Evolutionary conservation across 2,113 vertebrate genomes (phyloP).

Genomic region (Tapirus terrestris): DNA sequence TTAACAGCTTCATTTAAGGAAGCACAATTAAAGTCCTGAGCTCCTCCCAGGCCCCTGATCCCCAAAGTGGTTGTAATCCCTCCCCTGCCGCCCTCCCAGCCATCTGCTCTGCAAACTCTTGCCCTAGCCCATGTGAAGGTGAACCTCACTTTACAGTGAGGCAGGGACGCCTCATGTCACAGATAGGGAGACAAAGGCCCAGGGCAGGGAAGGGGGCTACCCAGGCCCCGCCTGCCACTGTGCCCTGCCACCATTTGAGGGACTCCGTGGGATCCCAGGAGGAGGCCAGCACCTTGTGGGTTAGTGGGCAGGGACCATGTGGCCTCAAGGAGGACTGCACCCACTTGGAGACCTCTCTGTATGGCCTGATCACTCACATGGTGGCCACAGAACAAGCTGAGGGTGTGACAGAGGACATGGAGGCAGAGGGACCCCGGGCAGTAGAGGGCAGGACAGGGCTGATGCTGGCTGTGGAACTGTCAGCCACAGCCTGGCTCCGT

Average conservation of each 20-base stretch:
- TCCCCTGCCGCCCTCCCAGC: not conserved
- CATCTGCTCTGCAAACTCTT: not conserved
- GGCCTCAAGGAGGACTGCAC: not conserved
- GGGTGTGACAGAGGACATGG: not conserved
- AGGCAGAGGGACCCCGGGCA: not conserved
- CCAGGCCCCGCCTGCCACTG: not conserved
- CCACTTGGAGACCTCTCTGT: not conserved
- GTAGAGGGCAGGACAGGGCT: not conserved
- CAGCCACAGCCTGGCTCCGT: not conserved
- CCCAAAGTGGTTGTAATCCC: not conserved
- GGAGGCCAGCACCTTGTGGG: not conserved
- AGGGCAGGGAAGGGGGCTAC: not conserved
- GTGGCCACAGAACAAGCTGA: not conserved
- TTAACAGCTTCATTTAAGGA: slow-evolving; percentile 70
- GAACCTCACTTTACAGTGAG: not conserved
- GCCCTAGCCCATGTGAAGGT: not conserved
- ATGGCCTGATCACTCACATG: not conserved
- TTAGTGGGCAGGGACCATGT: not conserved
- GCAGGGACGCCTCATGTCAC: not conserved
- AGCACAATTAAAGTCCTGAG: slow-evolving; percentile 36
- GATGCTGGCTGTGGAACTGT: not conserved
- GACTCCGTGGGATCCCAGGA: not conserved
- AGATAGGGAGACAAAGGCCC: not conserved
- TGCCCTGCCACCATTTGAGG: not conserved
- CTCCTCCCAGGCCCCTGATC: not conserved